Conservation (phyloP, 2,797 vertebrate genomes). For the Schizothorax lantsangensis region DNA sequence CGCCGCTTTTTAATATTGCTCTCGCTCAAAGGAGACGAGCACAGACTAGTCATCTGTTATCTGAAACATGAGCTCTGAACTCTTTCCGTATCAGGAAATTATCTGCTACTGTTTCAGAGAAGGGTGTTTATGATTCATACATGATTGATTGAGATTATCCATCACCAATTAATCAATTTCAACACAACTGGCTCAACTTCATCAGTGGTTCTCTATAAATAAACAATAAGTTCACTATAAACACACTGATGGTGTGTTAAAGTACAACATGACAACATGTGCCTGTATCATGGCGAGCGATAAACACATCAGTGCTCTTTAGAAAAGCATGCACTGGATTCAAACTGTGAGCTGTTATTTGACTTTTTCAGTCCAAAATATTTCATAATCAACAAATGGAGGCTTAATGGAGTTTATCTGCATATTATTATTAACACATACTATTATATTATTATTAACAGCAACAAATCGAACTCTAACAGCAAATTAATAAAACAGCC, state of each 20-base stretch:
- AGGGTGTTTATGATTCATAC: background rate
- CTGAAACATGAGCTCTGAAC: conserved; percentile 15
- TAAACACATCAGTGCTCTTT: background rate
- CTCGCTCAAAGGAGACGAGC: background rate
- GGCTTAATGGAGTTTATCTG: background rate
- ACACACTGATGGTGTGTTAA: background rate
- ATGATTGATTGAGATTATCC: background rate
- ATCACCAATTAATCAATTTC: background rate
- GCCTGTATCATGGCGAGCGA: background rate
- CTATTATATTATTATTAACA: background rate
- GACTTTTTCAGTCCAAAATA: background rate
- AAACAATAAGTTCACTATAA: background rate
- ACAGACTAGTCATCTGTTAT: background rate
- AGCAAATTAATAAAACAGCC: background rate
- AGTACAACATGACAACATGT: background rate
- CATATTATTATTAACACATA: background rate
- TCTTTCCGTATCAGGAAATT: background rate
- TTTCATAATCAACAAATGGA: background rate
- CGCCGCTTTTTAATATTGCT: background rate
- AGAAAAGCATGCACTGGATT: background rate
- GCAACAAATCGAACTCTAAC: background rate
- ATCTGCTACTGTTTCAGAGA: conserved; percentile 3
- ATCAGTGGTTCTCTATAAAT: background rate
- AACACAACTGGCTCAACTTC: background rate
- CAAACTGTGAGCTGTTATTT: background rate